These are phyloP conservation scores for Pachypanchax playfairii DNA, from an alignment of 2,113 vertebrate genomes.

Conservation along the genomic window DNA sequence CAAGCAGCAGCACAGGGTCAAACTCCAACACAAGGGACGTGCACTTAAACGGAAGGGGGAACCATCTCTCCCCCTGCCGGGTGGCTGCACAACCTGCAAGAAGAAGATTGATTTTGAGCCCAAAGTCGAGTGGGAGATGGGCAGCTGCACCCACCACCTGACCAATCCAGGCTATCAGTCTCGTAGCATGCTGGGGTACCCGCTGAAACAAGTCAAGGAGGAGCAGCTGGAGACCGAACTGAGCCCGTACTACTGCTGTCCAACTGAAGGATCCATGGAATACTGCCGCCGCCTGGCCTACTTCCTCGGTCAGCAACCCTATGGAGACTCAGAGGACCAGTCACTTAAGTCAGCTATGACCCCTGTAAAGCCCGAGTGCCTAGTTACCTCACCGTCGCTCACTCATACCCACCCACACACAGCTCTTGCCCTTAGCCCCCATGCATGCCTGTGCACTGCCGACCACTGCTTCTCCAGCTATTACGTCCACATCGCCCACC, in stretches of 20 bases:
- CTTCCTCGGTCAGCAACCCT: slow-evolving; percentile 84
- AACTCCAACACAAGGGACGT: slow-evolving; percentile 70
- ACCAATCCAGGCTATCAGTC: slow-evolving; percentile 77
- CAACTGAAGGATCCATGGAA: slow-evolving; percentile 80
- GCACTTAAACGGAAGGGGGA: slow-evolving; percentile 57
- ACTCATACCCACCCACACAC: slow-evolving; percentile 75
- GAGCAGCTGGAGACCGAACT: slow-evolving; percentile 76
- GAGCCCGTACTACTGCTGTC: slow-evolving; percentile 82
- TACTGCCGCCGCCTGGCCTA: slow-evolving; percentile 90
- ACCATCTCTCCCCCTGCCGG: slow-evolving; percentile 35
- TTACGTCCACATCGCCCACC: slow-evolving; percentile 79
- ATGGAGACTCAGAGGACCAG: slow-evolving; percentile 63
- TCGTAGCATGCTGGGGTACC: slow-evolving; percentile 74
- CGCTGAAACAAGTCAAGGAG: slow-evolving; percentile 78
- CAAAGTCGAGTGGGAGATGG: slow-evolving; percentile 75
- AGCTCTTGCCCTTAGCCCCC: slow-evolving; percentile 75
- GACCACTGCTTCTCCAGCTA: slow-evolving; percentile 84
- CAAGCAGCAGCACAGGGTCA: slow-evolving; percentile 68
- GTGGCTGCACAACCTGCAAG: slow-evolving; percentile 81
- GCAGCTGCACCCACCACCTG: slow-evolving; percentile 58
- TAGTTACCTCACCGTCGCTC: slow-evolving; percentile 75
- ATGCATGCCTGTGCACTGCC: slow-evolving; percentile 80
- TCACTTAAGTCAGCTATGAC: slow-evolving; percentile 61
- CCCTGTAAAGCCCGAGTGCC: slow-evolving; percentile 91
- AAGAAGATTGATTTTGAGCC: slow-evolving; percentile 75